Conservation (phyloP, 2,113 vertebrate species). For the Nesogale talazaci region DNA sequence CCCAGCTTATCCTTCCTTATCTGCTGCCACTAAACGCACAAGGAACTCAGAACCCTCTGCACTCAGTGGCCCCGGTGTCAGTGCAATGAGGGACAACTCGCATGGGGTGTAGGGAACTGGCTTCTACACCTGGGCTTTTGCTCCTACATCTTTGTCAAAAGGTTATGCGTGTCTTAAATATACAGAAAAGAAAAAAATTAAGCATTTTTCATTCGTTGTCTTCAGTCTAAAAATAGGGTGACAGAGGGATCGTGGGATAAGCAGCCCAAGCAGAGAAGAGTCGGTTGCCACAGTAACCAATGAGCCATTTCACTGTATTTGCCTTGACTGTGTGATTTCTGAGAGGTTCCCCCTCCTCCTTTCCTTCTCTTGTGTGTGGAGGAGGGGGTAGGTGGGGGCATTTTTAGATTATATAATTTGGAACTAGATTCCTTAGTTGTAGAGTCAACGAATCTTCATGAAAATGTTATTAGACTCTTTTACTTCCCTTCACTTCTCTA, state of each 20-base stretch:
- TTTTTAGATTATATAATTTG: slow-evolving; percentile 70
- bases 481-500: background rate
- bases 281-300: slow-evolving; percentile 89
- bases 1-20: background rate
- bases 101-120: background rate
- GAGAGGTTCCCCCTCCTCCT: slow-evolving; percentile 74
- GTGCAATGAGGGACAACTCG: background rate
- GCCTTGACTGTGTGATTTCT: slow-evolving; percentile 86
- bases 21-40: background rate
- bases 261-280: slow-evolving; percentile 88
- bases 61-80: background rate
- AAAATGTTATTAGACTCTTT: slow-evolving; percentile 23
- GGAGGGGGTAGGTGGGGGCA: slow-evolving; percentile 75
- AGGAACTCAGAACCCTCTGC: background rate
- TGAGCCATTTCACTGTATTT: slow-evolving; percentile 89
- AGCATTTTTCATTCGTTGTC: slow-evolving; percentile 86
- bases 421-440: slow-evolving; percentile 30
- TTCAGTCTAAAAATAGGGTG: slow-evolving; percentile 90
- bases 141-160: slow-evolving; percentile 66
- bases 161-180: slow-evolving; percentile 79
- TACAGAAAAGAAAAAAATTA: slow-evolving; percentile 73
- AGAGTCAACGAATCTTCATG: slow-evolving; percentile 16
- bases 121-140: background rate
- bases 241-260: slow-evolving; percentile 91
- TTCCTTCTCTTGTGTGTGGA: slow-evolving; percentile 74